Base-by-base conservation (phyloP, 2,797 vertebrate genomes). In the Linurgus olivaceus region DNA sequence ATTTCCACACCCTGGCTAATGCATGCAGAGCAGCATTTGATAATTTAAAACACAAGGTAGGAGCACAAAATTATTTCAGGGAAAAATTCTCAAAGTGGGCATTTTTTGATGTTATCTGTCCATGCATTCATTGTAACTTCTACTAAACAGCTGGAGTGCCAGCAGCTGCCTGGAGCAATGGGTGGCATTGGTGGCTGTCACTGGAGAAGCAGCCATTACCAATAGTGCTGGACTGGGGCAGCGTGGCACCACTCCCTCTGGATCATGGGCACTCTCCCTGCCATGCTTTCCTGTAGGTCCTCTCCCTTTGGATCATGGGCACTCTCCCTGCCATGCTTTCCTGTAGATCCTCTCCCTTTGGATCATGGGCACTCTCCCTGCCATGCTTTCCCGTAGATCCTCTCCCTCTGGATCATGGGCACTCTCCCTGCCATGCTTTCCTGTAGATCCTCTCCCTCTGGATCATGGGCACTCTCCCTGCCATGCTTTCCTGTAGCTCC, bases 21-120 rank as follows among this genome's bases (percentile, higher is more conserved):
- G 80, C 29, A 3, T 13, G 17, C 23, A 40, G 90, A 93, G 96
- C 58, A 73, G 73, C 68, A 10, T 82, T 94, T 45, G 87, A 47
- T 84, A 76, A 80, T 80, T 93, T 92, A 93, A 96, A 94, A 80
- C 51, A 65, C 45, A 67, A 59, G 29, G 48, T 57, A 82, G 66
- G 48, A 89, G 83, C 57, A 42, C 4, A 52, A 94, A 95, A 66
- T 23, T 31, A 61, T 44, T 90, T 96, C 79, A 67, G 88, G 81
- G 88, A 89, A 88, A 52, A 52, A 18, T 3, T 79, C 86, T 87
- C 94, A 82, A 51, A 94, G 62, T 20, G 13, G 35, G 45, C 33
- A 51, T 44, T 78, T 91, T 82, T 83, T 66, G 71, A 95, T 75
- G 71, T 94, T 91, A 38, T 71, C 40, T 75, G 55, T 73, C 61